Base-by-base conservation (phyloP, 2,888 invertebrate genomes). In the Tipula lateralis region DNA sequence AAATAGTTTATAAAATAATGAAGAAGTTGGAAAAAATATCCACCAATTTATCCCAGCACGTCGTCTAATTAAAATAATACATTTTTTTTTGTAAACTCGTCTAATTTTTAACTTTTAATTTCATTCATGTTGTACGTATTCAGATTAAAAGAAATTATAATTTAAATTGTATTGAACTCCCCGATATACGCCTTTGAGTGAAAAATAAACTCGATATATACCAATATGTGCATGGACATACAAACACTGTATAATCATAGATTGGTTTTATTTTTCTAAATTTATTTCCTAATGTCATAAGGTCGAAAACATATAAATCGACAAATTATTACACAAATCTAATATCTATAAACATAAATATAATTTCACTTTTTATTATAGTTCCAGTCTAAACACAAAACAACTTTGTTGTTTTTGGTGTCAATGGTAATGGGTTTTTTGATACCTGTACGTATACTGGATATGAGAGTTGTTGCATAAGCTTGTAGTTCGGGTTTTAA, bases 271-370 rank as follows among this genome's bases (percentile, higher is more conserved):
- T 66, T 66, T 66, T 66, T 66, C 19, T 66, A 66, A 66, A 66
- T 66, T 66, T 66, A 66, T 66, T 66, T 66, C 66, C 66, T 66
- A 66, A 66, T 66, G 66, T 66, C 66, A 66, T 66, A 7, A 24
- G 66, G 66, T 66, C 66, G 24, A 66, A 66, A 66, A 66, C 66
- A 66, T 66, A 66, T 66, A 66, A 66, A 66, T 66, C 66, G 66
- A 66, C 66, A 66, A 66, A 66, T 66, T 66, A 66, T 66, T 66
- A 66, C 66, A 66, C 24, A 66, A 66, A 66, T 66, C 24, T 24
- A 66, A 66, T 66, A 66, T 66, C 19, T 2, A 50, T 50, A 24
- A 16, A 44, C 32, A 6, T 32, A 32, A 2, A 32, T 9, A 66
- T 24, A 66, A 66, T 66, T 66, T 66, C 66, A 66, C 66, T 66